Percentiles rank a stretch among this genome's conserved stretches.
phyloP scores from a whole-genome alignment of 2,113 vertebrate genomes.

The Pelvicachromis taeniatus region DNA sequence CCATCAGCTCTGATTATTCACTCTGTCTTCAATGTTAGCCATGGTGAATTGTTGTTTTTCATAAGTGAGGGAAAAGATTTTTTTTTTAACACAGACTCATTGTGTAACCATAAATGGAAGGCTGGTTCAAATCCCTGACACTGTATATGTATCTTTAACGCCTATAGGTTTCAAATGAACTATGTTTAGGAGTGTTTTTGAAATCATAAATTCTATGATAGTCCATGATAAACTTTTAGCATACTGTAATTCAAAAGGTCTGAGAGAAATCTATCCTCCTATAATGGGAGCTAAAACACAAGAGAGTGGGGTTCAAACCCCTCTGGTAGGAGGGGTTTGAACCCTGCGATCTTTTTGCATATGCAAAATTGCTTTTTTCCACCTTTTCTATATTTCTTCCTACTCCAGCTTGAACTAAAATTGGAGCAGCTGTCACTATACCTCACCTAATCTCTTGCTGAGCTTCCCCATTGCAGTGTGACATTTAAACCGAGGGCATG shows the following conservation, averaged over 20 bases:
- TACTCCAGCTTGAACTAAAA: background rate
- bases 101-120: background rate
- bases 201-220: background rate
- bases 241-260: background rate
- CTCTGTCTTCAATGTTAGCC: background rate
- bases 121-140: background rate
- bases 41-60: background rate
- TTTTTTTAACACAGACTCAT: background rate
- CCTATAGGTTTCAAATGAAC: background rate
- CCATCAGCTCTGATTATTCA: background rate
- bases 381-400: background rate
- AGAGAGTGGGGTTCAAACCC: background rate
- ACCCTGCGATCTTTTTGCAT: background rate
- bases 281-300: background rate
- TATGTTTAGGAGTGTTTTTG: background rate
- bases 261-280: background rate
- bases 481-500: background rate
- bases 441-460: background rate
- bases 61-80: background rate
- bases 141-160: background rate
- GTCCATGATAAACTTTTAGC: background rate
- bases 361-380: background rate
- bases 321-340: background rate
- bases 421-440: background rate
- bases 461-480: background rate